Evolutionary conservation across 23 tunicate species (phyloP), one percentile per base, ranked within the genome.

Genomic region (Clavelina lepadiformis): DNA sequence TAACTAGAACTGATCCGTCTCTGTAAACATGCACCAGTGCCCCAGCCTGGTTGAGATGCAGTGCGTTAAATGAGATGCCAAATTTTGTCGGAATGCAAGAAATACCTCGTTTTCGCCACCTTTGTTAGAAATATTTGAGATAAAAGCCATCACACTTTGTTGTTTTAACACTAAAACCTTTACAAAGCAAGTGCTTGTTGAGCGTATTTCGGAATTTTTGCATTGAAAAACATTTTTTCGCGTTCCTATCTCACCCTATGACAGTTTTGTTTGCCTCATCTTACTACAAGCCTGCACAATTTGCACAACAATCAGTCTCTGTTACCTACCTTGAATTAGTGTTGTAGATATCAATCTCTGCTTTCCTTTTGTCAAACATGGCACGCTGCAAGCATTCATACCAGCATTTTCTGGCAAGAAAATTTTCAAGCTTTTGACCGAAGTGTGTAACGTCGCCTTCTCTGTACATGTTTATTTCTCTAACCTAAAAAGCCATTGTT

Each of bases 1-100:
- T 66, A 35, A 91, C 63, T 8, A 83, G 46, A 24, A 91, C 98
- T 7, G 84, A 62, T 25, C 98, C 98, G 58, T 91, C 98, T 20
- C 52, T 47, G 35, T 91, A 91, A 20, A 91, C 57, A 2, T 77
- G 78, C 27, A 91, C 98, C 30, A 91, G 71, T 3, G 92, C 92
- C 19, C 98, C 98, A 51, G 71, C 98, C 44, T 91, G 98, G 70
- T 83, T 76, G 31, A 69, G 5, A 32, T 62, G 49, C 22, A 31
- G 46, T 0, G 66, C 61, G 5, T 31, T n/a, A 41, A 51, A 36
- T 3, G 55, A 22, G 5, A 76, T 54, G 38, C 65, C 72, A 76
- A 33, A 38, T 38, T 64, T 26, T 8, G 64, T 54, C 4, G 82
- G 73, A 28, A 66, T 26, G 33, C 73, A 76, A 38, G 66, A 35